These are phyloP conservation scores for Nannoperca obscura DNA, from an alignment of 2,797 vertebrate species.

Conservation along the genomic window DNA sequence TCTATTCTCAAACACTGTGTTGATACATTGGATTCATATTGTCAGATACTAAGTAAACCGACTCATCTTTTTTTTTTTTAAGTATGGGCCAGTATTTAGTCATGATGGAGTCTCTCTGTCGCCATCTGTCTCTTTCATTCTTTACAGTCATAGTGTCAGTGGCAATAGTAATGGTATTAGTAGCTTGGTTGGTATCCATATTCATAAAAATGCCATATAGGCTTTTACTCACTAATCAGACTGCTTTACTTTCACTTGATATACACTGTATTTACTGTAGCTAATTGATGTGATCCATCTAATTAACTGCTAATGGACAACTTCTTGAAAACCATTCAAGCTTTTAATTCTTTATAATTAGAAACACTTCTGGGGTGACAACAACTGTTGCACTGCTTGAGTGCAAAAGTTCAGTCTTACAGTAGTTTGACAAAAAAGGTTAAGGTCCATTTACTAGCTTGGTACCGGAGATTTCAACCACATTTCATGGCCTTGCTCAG, in stretches of 20 bases:
- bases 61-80: conserved; percentile 42
- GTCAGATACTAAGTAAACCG: conserved; percentile 54
- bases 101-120: conserved; percentile 35
- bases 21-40: conserved; percentile 63
- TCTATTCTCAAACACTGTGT: conserved; percentile 48
- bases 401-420: background rate
- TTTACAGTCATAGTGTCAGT: conserved; percentile 1
- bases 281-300: conserved; percentile 25
- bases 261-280: background rate
- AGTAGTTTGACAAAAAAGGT: background rate
- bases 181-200: background rate
- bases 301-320: conserved; percentile 32
- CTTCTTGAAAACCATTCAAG: conserved; percentile 19
- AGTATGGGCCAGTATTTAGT: conserved; percentile 29
- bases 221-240: conserved; percentile 5
- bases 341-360: conserved; percentile 30
- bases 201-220: background rate
- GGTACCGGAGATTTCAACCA: background rate
- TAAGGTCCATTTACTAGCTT: background rate
- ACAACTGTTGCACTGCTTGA: background rate
- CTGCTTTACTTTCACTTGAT: conserved; percentile 12
- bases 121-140: conserved; percentile 4
- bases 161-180: background rate
- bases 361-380: conserved; percentile 1
- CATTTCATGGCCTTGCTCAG: background rate